Conservation (phyloP, 37 sponge, comb jelly and placozoan genomes). For the Halichondria panicea region DNA sequence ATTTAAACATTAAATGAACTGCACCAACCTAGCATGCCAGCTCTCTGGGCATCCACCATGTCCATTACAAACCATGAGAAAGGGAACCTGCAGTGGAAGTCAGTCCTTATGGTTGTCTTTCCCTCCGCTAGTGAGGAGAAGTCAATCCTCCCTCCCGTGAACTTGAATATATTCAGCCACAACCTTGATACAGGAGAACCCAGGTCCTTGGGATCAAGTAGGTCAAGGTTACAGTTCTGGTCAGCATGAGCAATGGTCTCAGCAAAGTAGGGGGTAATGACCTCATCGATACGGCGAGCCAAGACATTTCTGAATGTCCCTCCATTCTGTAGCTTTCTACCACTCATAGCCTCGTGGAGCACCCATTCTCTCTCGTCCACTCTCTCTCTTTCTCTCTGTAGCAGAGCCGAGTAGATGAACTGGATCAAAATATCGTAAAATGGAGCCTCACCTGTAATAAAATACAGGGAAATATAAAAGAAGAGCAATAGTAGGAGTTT, state of each 20-base stretch:
- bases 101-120: too few relatives aligned
- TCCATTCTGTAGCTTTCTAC: conserved; percentile 52
- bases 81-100: conserved; percentile 67
- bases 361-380: conserved; percentile 51
- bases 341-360: conserved; percentile 53
- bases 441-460: conserved; percentile 3
- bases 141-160: background rate
- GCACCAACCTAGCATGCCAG: too few relatives aligned
- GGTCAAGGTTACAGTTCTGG: conserved; percentile 56
- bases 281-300: conserved; percentile 52
- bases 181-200: conserved; percentile 29
- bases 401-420: conserved; percentile 28
- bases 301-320: conserved; percentile 64
- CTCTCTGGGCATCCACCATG: conserved; percentile 55
- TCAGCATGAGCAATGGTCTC: conserved; percentile 63
- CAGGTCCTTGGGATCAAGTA: background rate
- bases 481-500: too few relatives aligned
- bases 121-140: conserved; percentile 24
- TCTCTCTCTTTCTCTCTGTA: conserved; percentile 37
- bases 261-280: conserved; percentile 56
- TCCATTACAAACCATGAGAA: conserved; percentile 85
- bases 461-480: background rate
- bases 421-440: conserved; percentile 44
- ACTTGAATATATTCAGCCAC: conserved; percentile 60
- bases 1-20: too few relatives aligned